phyloP scores from a whole-genome alignment of 2,797 vertebrate species.

The Megalops cyprinoides region DNA sequence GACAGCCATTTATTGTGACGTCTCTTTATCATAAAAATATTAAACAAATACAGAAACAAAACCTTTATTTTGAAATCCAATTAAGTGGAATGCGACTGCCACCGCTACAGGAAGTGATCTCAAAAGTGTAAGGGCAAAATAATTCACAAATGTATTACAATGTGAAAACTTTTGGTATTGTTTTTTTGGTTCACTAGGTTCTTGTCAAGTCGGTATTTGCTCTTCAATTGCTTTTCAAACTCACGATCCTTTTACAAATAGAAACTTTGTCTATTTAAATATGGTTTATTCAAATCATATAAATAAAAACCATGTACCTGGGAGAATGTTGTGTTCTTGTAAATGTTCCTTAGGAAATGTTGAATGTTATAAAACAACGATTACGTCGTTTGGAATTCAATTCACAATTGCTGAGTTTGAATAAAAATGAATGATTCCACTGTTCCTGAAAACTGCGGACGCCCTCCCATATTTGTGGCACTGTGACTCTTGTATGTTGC shows the following conservation, averaged over 20 bases:
- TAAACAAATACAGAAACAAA: no score
- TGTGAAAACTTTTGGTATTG: neutral
- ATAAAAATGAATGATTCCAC: constrained; percentile 9
- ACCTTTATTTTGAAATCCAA: constrained; percentile 8
- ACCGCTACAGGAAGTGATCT: constrained; percentile 5
- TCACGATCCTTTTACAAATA: neutral
- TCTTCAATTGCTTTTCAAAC: neutral
- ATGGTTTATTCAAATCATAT: neutral
- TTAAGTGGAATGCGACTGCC: neutral
- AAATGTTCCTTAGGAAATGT: no score
- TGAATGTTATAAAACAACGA: neutral
- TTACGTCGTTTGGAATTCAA: neutral
- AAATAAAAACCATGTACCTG: neutral
- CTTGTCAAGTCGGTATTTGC: neutral
- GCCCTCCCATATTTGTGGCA: constrained; percentile 9
- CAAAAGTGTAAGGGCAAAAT: neutral
- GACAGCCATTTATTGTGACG: neutral
- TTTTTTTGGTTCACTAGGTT: neutral
- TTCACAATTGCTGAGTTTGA: neutral
- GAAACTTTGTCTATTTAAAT: neutral
- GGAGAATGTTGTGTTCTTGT: neutral
- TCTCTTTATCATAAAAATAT: no score
- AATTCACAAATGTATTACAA: neutral
- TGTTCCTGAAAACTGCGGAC: neutral
- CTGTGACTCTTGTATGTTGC: constrained; percentile 8